These are phyloP conservation scores for Sebastes minor DNA, from an alignment of 2,797 vertebrate species.

Conservation along the genomic window DNA sequence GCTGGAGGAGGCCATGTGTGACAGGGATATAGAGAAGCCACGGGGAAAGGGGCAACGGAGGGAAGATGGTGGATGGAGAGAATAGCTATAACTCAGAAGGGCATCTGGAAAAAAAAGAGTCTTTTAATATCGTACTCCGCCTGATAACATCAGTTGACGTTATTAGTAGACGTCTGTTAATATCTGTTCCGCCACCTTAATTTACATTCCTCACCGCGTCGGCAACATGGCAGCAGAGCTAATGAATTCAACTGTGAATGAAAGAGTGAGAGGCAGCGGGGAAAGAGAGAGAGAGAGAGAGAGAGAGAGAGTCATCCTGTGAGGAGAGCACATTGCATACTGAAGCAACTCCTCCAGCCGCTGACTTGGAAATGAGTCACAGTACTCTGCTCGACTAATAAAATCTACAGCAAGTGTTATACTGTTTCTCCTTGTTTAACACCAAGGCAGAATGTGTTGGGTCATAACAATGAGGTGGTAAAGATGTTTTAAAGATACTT, in stretches of 20 bases:
- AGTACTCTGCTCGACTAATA: constrained; percentile 63
- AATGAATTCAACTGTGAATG: constrained; percentile 67
- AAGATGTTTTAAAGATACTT: constrained; percentile 68
- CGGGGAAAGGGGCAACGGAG: constrained; percentile 40
- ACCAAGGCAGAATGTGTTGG: constrained; percentile 68
- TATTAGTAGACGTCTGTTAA: constrained; percentile 54
- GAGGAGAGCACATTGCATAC: constrained; percentile 56
- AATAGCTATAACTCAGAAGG: constrained; percentile 31
- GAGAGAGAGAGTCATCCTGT: constrained; percentile 27
- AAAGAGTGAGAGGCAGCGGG: constrained; percentile 47
- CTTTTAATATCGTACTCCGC: constrained; percentile 8
- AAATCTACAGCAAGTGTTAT: constrained; percentile 68
- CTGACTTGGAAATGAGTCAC: constrained; percentile 72
- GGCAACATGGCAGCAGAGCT: constrained; percentile 57
- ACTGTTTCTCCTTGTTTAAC: constrained; percentile 74
- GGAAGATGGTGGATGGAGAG: constrained; percentile 28
- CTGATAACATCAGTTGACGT: constrained; percentile 47
- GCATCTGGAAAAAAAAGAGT: neutral
- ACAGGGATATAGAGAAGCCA: constrained; percentile 63
- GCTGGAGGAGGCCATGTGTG: constrained; percentile 77
- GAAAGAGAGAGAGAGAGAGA: neutral
- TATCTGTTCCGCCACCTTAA: constrained; percentile 55
- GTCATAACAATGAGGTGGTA: constrained; percentile 74
- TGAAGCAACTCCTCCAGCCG: constrained; percentile 58
- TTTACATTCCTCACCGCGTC: constrained; percentile 50